Base-by-base conservation (phyloP, 2,797 vertebrate genomes). In the Scomberomorus guttatus region DNA sequence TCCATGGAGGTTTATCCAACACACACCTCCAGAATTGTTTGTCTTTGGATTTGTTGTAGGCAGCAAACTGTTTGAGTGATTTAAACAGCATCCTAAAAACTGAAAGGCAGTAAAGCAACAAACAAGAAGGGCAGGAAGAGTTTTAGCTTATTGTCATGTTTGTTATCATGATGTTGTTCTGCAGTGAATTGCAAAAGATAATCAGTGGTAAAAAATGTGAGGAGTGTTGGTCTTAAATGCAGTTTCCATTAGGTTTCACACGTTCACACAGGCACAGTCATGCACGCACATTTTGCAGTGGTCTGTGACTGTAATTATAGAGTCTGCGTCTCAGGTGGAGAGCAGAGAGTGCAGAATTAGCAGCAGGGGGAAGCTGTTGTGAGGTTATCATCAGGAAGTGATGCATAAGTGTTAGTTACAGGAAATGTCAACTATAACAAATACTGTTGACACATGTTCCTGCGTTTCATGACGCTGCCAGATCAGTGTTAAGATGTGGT, bases 321-420 rank as follows among this genome's bases (percentile, higher is more conserved):
- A 9, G 55, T 20, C 14, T 37, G 50, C 0, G 1, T 80, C 46
- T 62, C 68, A 70, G 73, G 27, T 75, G 66, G 52, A 75, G 39
- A 10, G 22, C 5, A 10, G 17, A 14, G 20, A 14, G 32, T 74
- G 67, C 63, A 75, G 29, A 14, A 2, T 22, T 3, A 24, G 65
- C 4, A 56, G 50, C 66, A 56, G 64, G 4, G 22, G 61, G 6
- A 51, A 11, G 20, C 2, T 37, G 6, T 1, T 60, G 64, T 80
- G 44, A 24, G 25, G 13, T 25, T 55, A 22, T 48, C 50, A 17
- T 13, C 78, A 89, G 73, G 87, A 91, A 89, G 75, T 74, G 57
- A 55, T 65, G 54, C 29, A 0, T 60, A 15, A 5, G 3, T 3
- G 17, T 56, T 54, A 20, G 12, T 74, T 50, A 72, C 79, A 87